Percentiles rank a stretch among this genome's conserved stretches.
phyloP scores from a whole-genome alignment of 2,113 vertebrate genomes.

The Myxocyprinus asiaticus region DNA sequence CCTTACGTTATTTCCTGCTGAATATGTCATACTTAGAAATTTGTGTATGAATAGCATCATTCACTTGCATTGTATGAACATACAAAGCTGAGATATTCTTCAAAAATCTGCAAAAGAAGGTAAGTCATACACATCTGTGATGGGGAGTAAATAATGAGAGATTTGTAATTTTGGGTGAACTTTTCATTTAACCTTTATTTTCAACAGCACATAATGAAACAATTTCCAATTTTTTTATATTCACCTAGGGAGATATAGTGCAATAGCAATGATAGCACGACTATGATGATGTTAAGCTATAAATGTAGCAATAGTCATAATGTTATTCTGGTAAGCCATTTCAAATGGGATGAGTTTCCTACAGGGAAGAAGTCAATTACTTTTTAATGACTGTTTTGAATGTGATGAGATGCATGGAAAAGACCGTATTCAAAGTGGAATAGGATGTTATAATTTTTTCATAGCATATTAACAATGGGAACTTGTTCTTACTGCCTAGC shows the following conservation, averaged over 20 bases:
- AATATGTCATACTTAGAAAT: too few relatives aligned
- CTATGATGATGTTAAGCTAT: constrained; percentile 10
- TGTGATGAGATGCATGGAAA: constrained; percentile 22
- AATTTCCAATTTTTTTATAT: neutral
- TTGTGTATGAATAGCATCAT: too few relatives aligned
- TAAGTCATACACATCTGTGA: too few relatives aligned
- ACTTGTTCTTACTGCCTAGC: neutral
- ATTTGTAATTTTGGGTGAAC: neutral
- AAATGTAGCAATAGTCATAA: constrained; percentile 18
- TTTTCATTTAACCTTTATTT: neutral
- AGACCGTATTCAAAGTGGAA: constrained; percentile 8
- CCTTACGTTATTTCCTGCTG: too few relatives aligned
- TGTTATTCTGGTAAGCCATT: constrained; percentile 23
- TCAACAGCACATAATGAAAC: neutral
- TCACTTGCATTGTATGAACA: too few relatives aligned
- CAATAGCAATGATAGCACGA: neutral
- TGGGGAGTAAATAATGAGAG: neutral
- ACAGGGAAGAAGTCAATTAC: constrained; percentile 18
- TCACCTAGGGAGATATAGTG: neutral
- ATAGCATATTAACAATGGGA: constrained; percentile 3
- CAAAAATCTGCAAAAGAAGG: too few relatives aligned
- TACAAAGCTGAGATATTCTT: too few relatives aligned
- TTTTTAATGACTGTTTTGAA: constrained; percentile 31
- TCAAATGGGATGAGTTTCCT: constrained; percentile 4
- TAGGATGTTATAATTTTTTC: constrained; percentile 27